Conservation (phyloP, 1,140 invertebrate species). For the Drosophila pseudoananassae region DNA sequence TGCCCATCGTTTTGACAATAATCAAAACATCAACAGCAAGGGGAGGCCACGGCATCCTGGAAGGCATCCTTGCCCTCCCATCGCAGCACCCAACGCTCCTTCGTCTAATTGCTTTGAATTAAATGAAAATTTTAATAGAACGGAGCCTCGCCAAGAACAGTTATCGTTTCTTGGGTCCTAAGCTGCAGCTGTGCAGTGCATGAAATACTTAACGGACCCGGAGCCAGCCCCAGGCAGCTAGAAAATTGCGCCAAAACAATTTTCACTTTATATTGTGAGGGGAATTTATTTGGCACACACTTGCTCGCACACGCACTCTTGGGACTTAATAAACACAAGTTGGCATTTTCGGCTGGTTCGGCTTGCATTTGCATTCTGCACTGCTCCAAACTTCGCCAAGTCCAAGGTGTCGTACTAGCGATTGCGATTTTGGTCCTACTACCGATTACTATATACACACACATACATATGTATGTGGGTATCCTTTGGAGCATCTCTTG, state of each 20-base stretch:
- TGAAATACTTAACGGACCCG: constrained; percentile 51
- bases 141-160: constrained; percentile 69
- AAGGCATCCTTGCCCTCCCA: constrained; percentile 3
- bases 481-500: background rate
- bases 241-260: constrained; percentile 76
- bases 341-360: constrained; percentile 53
- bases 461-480: no score
- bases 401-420: constrained; percentile 10
- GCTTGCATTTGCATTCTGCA: constrained; percentile 53
- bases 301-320: constrained; percentile 19
- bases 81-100: constrained; percentile 8
- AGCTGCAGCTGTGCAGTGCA: constrained; percentile 57
- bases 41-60: constrained; percentile 1
- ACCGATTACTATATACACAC: constrained; percentile 5
- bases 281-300: constrained; percentile 61
- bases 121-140: constrained; percentile 82
- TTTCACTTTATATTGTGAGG: constrained; percentile 75
- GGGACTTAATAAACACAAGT: constrained; percentile 71
- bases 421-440: constrained; percentile 6
- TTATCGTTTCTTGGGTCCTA: constrained; percentile 30
- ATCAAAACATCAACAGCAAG: constrained; percentile 69
- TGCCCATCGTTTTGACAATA: constrained; percentile 71
- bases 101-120: constrained; percentile 75
- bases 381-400: constrained; percentile 35
- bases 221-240: constrained; percentile 10